phyloP scores from a whole-genome alignment of 2,113 vertebrate species.

The Mobula hypostoma region DNA sequence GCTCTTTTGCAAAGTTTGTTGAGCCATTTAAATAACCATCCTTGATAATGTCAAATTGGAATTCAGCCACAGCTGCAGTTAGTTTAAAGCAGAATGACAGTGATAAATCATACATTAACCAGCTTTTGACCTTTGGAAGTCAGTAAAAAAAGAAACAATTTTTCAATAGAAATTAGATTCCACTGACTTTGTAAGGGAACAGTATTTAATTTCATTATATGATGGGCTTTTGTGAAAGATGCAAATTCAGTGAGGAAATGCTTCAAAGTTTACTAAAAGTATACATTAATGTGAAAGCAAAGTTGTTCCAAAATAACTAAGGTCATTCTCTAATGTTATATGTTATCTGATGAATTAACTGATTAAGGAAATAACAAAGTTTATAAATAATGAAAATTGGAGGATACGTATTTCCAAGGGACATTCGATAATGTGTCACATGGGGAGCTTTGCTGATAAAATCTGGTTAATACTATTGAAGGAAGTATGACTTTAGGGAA shows the following conservation, averaged over 20 bases:
- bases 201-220: neutral
- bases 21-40: conserved; percentile 19
- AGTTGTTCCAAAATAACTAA: neutral
- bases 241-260: neutral
- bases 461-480: neutral
- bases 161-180: neutral
- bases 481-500: neutral
- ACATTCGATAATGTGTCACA: neutral
- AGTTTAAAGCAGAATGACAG: neutral
- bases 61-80: neutral
- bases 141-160: neutral
- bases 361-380: neutral
- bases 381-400: neutral
- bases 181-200: neutral
- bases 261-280: neutral
- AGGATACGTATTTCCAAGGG: neutral
- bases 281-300: neutral
- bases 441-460: neutral
- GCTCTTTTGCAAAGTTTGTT: neutral
- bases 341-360: neutral
- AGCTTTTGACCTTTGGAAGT: neutral
- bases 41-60: neutral
- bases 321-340: neutral
- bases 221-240: neutral
- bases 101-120: neutral